These are phyloP conservation scores for Pachycephus smyrnensis DNA, from an alignment of 2,888 invertebrate genomes.

Conservation along the genomic window DNA sequence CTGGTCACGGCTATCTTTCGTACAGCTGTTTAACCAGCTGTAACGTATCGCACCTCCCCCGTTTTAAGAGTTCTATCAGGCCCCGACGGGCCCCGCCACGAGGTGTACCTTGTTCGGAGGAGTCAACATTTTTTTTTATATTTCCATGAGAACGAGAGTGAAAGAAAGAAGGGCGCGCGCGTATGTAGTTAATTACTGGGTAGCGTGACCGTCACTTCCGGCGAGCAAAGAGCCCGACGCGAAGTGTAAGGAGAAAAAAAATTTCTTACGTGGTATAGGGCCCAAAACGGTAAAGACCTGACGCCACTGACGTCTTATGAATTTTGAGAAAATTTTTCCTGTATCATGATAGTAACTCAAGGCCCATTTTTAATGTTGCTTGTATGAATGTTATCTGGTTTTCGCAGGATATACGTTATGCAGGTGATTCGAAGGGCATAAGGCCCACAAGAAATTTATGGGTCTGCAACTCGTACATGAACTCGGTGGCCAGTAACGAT, in stretches of 20 bases:
- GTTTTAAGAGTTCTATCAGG: neutral
- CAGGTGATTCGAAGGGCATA: constrained; percentile 16
- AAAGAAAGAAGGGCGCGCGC: constrained; percentile 8
- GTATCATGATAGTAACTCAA: neutral
- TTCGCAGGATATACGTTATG: neutral
- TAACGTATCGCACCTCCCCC: constrained; percentile 40
- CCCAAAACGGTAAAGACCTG: neutral
- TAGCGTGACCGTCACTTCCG: constrained; percentile 15
- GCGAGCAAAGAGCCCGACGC: constrained; percentile 1
- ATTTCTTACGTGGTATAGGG: neutral
- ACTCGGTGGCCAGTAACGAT: constrained; percentile 15
- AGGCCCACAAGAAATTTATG: constrained; percentile 30
- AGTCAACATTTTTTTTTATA: neutral
- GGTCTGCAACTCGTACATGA: constrained; percentile 34
- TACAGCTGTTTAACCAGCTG: constrained; percentile 57
- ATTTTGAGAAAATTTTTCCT: neutral
- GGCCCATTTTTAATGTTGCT: neutral
- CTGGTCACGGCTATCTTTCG: constrained; percentile 42
- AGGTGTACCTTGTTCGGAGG: constrained; percentile 4
- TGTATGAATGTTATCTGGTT: neutral
- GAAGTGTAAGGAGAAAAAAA: neutral
- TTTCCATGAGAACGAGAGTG: neutral
- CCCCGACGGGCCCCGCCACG: neutral
- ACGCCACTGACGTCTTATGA: neutral
- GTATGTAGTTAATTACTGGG: constrained; percentile 9